Base-by-base conservation (phyloP, 2,113 vertebrate genomes). In the Donacobius atricapilla region DNA sequence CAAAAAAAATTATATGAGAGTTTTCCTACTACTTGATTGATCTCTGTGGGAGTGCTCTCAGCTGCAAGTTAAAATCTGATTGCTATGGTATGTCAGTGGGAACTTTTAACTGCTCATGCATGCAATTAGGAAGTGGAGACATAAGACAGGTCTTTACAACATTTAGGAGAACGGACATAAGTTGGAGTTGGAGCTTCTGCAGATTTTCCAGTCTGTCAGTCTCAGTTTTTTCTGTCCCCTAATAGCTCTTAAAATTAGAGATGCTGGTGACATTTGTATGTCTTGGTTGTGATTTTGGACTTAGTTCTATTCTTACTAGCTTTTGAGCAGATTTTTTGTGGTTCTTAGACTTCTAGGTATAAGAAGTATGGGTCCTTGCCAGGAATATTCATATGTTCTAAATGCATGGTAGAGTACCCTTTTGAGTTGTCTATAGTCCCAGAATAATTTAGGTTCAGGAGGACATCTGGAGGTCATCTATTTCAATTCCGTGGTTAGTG, bases 91-190 rank as follows among this genome's bases (percentile, higher is more conserved):
- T 39, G 17, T 60, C 16, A 17, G 3, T 48, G 31, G 21, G 2
- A 54, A 8, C 40, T 79, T 56, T 45, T 58, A 50, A 14, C 30
- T 75, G 15, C 21, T 42, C 4, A 6, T 71, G 7, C 20, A 8
- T 57, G 23, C 27, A 64, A 6, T 63, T 63, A 57, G 18, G 27
- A 18, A 60, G 10, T 39, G 21, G 25, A 79, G 28, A 47, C 54
- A 2, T n/a, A 22, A n/a, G 24, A 19, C 8, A 5, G 22, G 12
- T 33, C 15, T 68, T 66, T n/a, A 66, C 17, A 66, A 16, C 11
- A 9, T 15, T 33, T 23, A 39, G 17, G 24, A 57, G n/a, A 76
- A 11, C 0, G 1, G 33, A 47, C 6, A 0, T 31, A 33, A 27
- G 13, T 69, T 7, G 7, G 11, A 73, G 0, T 10, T 56, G 17